phyloP scores from a whole-genome alignment of 2,797 vertebrate genomes.

The Tarsius wallacei region DNA sequence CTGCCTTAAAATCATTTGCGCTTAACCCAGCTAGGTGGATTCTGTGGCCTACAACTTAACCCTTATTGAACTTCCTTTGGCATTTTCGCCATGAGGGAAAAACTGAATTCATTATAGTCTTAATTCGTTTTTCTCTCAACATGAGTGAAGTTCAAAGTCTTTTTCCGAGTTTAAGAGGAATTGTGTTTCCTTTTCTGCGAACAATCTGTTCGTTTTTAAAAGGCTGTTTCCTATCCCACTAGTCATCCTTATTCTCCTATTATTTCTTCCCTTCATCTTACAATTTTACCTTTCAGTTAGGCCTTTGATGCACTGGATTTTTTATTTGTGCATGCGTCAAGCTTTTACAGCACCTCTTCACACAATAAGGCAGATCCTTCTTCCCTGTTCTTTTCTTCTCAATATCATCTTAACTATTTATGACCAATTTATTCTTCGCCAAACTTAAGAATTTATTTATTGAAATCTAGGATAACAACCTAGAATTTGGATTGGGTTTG shows the following conservation, averaged over 20 bases:
- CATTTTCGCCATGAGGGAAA: neutral
- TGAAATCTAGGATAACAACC: neutral
- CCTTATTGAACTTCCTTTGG: neutral
- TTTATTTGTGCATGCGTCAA: neutral
- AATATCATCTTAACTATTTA: neutral
- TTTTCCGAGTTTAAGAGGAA: neutral
- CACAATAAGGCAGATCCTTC: neutral
- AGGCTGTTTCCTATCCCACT: neutral
- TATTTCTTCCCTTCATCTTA: neutral
- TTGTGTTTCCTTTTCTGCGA: neutral
- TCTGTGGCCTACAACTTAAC: neutral
- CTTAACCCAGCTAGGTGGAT: neutral
- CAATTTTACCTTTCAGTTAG: neutral
- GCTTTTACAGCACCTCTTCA: neutral
- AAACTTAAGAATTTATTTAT: constrained; percentile 45
- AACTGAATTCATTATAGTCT: neutral
- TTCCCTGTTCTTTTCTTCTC: neutral
- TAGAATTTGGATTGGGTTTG: neutral
- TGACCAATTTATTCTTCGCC: neutral
- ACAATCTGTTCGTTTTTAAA: neutral
- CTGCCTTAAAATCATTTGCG: neutral
- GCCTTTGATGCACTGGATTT: neutral
- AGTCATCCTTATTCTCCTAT: neutral
- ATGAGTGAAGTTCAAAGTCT: neutral
- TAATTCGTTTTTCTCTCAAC: constrained; percentile 15